phyloP scores from a whole-genome alignment of 2,888 invertebrate genomes.

The Phortica okadai region DNA sequence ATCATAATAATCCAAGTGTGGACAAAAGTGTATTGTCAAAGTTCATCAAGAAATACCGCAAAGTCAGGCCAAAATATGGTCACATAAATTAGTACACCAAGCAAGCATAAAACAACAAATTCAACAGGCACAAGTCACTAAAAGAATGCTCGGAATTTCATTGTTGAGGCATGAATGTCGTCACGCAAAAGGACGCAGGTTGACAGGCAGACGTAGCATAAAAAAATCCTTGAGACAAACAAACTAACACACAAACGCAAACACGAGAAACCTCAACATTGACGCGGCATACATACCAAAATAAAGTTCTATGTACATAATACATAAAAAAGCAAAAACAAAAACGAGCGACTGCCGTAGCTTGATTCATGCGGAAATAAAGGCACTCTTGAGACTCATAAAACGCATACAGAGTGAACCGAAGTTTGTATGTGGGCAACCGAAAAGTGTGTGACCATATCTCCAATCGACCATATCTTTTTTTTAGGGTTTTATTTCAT shows the following conservation, averaged over 20 bases:
- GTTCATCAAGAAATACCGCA: not conserved
- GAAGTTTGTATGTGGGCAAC: not conserved
- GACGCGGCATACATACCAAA: conserved; percentile 29
- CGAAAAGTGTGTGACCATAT: not conserved
- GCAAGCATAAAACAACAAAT: conserved; percentile 41
- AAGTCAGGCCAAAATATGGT: not conserved
- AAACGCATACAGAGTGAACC: not conserved
- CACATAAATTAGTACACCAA: conserved; percentile 2
- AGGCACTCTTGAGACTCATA: conserved; percentile 61
- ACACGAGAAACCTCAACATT: conserved; percentile 14
- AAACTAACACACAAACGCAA: conserved; percentile 11
- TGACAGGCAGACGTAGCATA: conserved; percentile 43
- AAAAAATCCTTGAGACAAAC: conserved; percentile 53
- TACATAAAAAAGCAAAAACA: conserved; percentile 13
- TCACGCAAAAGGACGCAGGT: conserved; percentile 38
- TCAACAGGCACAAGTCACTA: conserved; percentile 51
- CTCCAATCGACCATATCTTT: not conserved
- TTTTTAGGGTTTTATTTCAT: not conserved
- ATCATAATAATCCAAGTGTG: conserved; percentile 61
- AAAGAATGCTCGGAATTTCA: conserved; percentile 58
- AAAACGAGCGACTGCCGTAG: conserved; percentile 35
- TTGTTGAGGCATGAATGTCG: conserved; percentile 47
- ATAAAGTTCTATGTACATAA: not conserved
- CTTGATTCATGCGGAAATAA: conserved; percentile 68
- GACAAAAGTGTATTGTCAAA: not conserved